Base-by-base conservation (phyloP, 2,113 vertebrate genomes). In the Crypturellus undulatus region DNA sequence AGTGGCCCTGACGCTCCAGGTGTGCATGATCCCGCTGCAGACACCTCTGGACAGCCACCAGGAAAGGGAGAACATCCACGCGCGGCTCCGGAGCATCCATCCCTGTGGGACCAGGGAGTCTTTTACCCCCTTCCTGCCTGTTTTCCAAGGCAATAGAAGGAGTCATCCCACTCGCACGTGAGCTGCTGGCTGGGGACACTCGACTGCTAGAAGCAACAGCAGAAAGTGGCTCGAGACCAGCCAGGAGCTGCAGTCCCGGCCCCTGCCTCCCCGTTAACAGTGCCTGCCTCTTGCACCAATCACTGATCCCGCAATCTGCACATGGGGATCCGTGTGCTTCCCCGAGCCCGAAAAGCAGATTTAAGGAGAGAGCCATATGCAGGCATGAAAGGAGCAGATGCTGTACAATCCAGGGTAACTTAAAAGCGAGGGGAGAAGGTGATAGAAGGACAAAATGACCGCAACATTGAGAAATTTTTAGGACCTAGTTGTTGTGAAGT, bases 361-460 rank as follows among this genome's bases (percentile, higher is more conserved):
- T 94, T 89, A 87, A 80, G 84, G 93, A 95, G 83, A 92, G 81
- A 94, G 96, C 92, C 96, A 97, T 94, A 92, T 94, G 95, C 91
- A 94, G 24, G 65, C 82, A 79, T 43, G 94, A 96, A 95, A 95
- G 96, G 87, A 95, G 96, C 97, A 97, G 97, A 96, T 97, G 96
- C 86, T 97, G 73, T 71, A 87, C 84, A 93, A 95, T 95, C 96
- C 96, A 88, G 86, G 65, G 89, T 90, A 92, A 97, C 96, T 97
- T 96, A 93, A 95, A 96, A 96, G 89, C 92, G 87, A 92, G 88
- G 82, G 72, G 89, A 54, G 89, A 96, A 97, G 96, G 96, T 89
- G 94, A 95, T 32, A 34, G 94, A 96, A 97, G 97, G 94, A 97
- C 88, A 97, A 89, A 83, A 77, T 24, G 9, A 67, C 69, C 69